Percentiles rank a stretch among this genome's conserved stretches.
Conservation (phyloP, 2,888 invertebrate genomes). For the Drosophila paranaensis region DNA sequence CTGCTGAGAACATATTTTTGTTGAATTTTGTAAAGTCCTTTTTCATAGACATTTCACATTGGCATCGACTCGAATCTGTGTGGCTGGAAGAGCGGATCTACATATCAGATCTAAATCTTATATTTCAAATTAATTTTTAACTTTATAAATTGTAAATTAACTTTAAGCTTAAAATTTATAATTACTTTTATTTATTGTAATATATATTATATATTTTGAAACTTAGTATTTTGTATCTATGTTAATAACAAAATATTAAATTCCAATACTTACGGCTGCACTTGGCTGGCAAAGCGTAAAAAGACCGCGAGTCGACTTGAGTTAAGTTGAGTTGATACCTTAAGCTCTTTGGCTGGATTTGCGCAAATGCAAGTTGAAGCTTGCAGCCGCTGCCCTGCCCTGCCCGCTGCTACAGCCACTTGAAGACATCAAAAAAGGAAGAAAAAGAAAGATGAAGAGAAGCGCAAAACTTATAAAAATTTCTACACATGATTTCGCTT, state of each 20-base stretch:
- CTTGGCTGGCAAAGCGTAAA: conserved; percentile 1
- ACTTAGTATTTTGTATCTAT: too few species aligned
- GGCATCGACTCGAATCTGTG: too few species aligned
- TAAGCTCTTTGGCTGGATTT: conserved; percentile 60
- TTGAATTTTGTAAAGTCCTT: neutral
- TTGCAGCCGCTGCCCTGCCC: neutral
- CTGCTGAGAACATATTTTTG: neutral
- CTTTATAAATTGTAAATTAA: too few species aligned
- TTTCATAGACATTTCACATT: too few species aligned
- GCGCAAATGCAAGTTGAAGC: conserved; percentile 57
- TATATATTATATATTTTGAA: too few species aligned
- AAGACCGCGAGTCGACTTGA: conserved; percentile 6
- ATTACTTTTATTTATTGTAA: too few species aligned
- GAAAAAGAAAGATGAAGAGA: conserved; percentile 1
- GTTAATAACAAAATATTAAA: too few species aligned
- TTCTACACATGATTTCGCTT: conserved; percentile 84
- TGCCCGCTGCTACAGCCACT: conserved; percentile 16
- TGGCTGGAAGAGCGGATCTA: too few species aligned
- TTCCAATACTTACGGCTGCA: too few species aligned
- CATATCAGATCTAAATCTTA: too few species aligned
- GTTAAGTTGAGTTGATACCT: conserved; percentile 56
- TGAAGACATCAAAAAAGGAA: conserved; percentile 20
- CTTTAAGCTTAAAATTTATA: too few species aligned
- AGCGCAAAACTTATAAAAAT: conserved; percentile 82
- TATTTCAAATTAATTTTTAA: too few species aligned